Percentiles rank a stretch among this genome's conserved stretches.
These are phyloP conservation scores for Synchiropus splendidus DNA, from an alignment of 2,113 vertebrate species.

Conservation along the genomic window DNA sequence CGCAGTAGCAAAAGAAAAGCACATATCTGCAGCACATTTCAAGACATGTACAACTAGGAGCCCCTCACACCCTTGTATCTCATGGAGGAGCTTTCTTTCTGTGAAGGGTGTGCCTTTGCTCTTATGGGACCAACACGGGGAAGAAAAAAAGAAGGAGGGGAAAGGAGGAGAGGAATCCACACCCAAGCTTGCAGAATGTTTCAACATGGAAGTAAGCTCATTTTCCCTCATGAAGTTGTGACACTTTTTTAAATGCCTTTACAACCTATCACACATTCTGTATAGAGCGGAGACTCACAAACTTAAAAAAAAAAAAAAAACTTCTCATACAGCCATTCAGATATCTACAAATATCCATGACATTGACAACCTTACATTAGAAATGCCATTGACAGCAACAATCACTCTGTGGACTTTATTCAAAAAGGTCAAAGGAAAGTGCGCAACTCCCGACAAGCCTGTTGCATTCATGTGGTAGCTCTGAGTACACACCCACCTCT, in stretches of 20 bases:
- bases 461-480: constrained; percentile 35
- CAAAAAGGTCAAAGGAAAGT: constrained; percentile 33
- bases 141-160: constrained; percentile 37
- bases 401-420: no score
- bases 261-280: no score
- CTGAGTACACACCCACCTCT: constrained; percentile 63
- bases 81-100: constrained; percentile 5
- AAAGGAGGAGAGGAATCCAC: constrained; percentile 48
- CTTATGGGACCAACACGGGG: constrained; percentile 38
- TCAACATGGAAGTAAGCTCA: no score
- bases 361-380: no score
- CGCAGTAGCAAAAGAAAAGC: background rate
- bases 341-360: no score
- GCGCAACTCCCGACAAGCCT: constrained; percentile 42
- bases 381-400: no score
- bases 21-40: background rate
- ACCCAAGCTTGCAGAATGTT: constrained; percentile 43
- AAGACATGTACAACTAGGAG: background rate
- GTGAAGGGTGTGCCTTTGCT: constrained; percentile 54
- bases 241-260: no score
- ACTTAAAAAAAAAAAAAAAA: no score
- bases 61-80: no score
- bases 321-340: no score
- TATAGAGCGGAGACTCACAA: no score
- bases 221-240: no score